Base-by-base conservation (phyloP, 1,140 invertebrate genomes). In the Forficula auricularia region DNA sequence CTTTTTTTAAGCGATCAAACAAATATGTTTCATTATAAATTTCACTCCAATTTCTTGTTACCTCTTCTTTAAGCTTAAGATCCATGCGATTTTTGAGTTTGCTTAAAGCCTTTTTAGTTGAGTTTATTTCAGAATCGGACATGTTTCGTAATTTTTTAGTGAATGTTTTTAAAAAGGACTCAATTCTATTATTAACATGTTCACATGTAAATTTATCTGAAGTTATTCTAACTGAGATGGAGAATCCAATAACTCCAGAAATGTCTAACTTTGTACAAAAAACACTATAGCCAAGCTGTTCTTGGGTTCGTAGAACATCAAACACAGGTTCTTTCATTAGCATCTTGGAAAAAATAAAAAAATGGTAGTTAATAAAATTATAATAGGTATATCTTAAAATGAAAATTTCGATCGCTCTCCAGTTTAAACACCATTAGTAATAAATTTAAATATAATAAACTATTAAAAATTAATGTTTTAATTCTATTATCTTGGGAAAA, bases 221-320 rank as follows among this genome's bases (percentile, higher is more conserved):
- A 56, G 86, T 82, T 6, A 74, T 74, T 52, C 76, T 73, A 13
- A 85, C 75, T 0, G 70, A 77, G 4, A 86, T 64, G 0, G 75
- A 70, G 58, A 75, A 82, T 6, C 82, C 81, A 61, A 46, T 85
- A 70, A 2, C 79, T 79, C 48, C 67, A 76, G 1, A 77, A 82
- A 43, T 79, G n/a, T n/a, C n/a, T n/a, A n/a, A n/a, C n/a, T n/a
- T n/a, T n/a, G n/a, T 67, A 6, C 71, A 63, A 47, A 62, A 76
- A 3, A 91, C 82, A 50, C 75, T 66, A 55, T 92, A 92, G 0
- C 89, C 88, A 6, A 95, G 63, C 57, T 94, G 88, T 59, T 95
- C 86, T 58, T 86, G 76, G 0, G 87, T 92, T 44, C 90, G 66
- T 3, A 96, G 61, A 15, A 72, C 70, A 62, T 91, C 77, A 61